Base-by-base conservation (phyloP, 2,888 invertebrate species). In the Epinotia bilunana region DNA sequence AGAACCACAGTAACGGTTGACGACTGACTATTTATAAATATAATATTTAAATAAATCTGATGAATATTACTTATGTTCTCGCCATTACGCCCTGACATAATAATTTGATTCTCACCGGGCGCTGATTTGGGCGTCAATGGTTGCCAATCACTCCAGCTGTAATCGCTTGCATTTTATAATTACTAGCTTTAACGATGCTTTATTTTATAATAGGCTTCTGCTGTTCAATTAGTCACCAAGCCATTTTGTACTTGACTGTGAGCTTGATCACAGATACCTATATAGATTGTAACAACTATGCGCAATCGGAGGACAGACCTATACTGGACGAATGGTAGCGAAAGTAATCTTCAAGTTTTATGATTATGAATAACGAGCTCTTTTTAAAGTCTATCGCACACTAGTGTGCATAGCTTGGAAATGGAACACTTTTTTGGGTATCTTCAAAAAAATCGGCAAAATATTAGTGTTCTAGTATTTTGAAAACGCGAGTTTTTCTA, bases 81-180 rank as follows among this genome's bases (percentile, higher is more conserved):
- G 75, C 78, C 62, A 79, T 78, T 83, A 82, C 80, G 57, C 67
- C 64, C 72, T 78, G 76, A 80, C 72, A 77, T 77, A 79, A 78
- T 78, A 79, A 81, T 79, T 76, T 63, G 75, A 78, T 78, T 78
- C 74, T 79, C 79, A 71, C 72, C 68, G 60, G 72, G 57, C 65
- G 62, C 60, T 68, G 70, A 76, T 72, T 72, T 72, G 46, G 76
- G 73, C 78, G 65, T 76, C 76, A 73, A 73, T 77, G 69, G 84
- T 83, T 83, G 79, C 80, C 85, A 78, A 79, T 77, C 71, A 74
- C 70, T 65, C 55, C 61, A 75, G 57, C 23, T 73, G 64, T 73
- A 55, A 76, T 76, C 58, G 69, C 53, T 43, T 60, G 60, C 64
- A 61, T 39, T 70, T 49, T 61, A 64, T 75, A 71, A 75, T 72